Percentiles rank a stretch among this genome's conserved stretches.
phyloP scores from a whole-genome alignment of 2,797 vertebrate genomes.

The Pangasius larnaudii region DNA sequence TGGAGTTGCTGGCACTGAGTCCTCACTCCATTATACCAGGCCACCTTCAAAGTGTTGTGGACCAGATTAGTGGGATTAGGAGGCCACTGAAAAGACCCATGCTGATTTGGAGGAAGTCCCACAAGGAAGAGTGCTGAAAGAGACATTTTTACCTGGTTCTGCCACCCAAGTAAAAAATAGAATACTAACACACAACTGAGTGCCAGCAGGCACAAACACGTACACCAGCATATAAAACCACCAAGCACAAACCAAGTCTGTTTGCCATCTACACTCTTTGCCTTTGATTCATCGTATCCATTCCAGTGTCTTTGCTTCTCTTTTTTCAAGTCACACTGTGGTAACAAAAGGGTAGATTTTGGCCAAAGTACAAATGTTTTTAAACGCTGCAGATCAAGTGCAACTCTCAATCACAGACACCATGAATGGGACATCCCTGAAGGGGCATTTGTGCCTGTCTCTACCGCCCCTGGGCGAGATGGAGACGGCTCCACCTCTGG shows the following conservation, averaged over 20 bases:
- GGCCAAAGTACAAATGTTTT: conserved; percentile 59
- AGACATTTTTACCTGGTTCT: conserved; percentile 59
- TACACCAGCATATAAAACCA: conserved; percentile 39
- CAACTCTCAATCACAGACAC: conserved; percentile 53
- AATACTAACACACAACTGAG: conserved; percentile 46
- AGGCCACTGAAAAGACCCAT: conserved; percentile 87
- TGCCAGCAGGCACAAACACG: conserved; percentile 37
- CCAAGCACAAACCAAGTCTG: conserved; percentile 37
- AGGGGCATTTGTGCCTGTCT: conserved; percentile 45
- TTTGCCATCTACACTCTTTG: conserved; percentile 48
- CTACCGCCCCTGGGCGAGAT: conserved; percentile 52
- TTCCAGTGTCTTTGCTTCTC: conserved; percentile 61
- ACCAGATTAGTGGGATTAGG: conserved; percentile 96
- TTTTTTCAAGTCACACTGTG: conserved; percentile 55
- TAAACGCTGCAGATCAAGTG: conserved; percentile 58
- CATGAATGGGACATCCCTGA: conserved; percentile 52
- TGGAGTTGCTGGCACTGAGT: conserved; percentile 59
- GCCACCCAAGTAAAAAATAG: conserved; percentile 50
- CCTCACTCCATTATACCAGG: conserved; percentile 70
- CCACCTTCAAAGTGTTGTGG: conserved; percentile 92
- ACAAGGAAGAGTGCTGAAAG: conserved; percentile 82
- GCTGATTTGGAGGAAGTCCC: conserved; percentile 88
- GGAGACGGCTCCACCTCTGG: conserved; percentile 61
- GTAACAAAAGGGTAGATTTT: conserved; percentile 56
- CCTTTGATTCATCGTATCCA: conserved; percentile 59